A percentile compares a stretch with the other conserved stretches of the same genome.
Evolutionary conservation across 2,888 invertebrate species (phyloP).

Genomic region (Agapostemon virescens): DNA sequence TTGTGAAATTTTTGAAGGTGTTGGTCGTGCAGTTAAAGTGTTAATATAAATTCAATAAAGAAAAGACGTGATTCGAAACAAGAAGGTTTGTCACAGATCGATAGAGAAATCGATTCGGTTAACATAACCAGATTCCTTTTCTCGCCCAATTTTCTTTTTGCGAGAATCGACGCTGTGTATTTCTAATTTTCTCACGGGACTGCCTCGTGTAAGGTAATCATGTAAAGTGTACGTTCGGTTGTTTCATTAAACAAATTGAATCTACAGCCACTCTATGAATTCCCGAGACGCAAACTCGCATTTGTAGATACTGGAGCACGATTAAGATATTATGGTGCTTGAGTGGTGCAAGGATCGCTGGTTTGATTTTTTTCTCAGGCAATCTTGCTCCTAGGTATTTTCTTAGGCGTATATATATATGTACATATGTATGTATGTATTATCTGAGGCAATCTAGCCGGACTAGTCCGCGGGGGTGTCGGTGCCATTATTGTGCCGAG

Average conservation of each 20-base stretch:
- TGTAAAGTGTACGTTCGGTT: not conserved
- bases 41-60: no score
- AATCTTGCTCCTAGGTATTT: not conserved
- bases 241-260: not conserved
- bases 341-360: not conserved
- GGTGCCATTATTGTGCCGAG: not conserved
- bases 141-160: not conserved
- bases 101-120: not conserved
- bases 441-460: not conserved
- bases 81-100: not conserved
- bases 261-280: not conserved
- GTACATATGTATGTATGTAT: not conserved
- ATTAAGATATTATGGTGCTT: not conserved
- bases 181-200: not conserved
- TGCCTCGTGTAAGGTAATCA: not conserved
- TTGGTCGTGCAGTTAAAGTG: no score
- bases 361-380: not conserved
- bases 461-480: not conserved
- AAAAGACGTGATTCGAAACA: no score
- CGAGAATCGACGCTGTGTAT: not conserved
- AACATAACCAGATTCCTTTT: not conserved
- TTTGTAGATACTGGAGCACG: not conserved
- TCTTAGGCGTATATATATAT: not conserved
- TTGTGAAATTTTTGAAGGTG: no score
- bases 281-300: not conserved